Base-by-base conservation (phyloP, 2,113 vertebrate genomes). In the Donacobius atricapilla region DNA sequence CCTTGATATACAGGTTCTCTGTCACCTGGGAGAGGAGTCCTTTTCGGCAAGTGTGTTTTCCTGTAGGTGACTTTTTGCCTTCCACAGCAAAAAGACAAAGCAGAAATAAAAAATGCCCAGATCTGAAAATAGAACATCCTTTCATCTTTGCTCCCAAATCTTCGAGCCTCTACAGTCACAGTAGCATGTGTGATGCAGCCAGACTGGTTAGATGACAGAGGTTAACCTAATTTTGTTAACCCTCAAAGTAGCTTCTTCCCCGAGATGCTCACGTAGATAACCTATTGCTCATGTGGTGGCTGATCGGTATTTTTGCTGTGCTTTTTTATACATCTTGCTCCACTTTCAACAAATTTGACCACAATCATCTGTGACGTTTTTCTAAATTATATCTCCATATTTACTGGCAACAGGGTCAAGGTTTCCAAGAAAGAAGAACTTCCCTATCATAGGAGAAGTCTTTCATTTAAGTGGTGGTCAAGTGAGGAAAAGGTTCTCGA, bases 211-310 rank as follows among this genome's bases (percentile, higher is more conserved):
- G 95, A 95, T 77, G 69, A 86, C 42, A 96, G 72, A 97, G 83
- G 92, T 93, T 97, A 97, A 97, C 96, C 96, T 97, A 98, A 94
- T 97, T 97, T 92, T 82, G 81, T 94, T 58, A 97, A 82, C 95
- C 89, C 93, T 96, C 94, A 92, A 82, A 92, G 53, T 51, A 28
- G 21, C 86, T 91, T 93, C 90, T 94, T 61, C 75, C 47, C 76
- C 37, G 42, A 89, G 94, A 96, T 96, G 81, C 64, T 87, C 64
- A 61, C 17, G 16, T 66, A 95, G 96, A 97, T 97, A 96, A 93
- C 91, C 64, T 96, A 77, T 64, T 91, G 94, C 96, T 96, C 25
- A 14, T 89, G 83, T 70, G 90, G 77, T 93, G 87, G 66, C 86
- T 91, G 87, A 81, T 93, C 19, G 53, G 86, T 87, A 80, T 39